Base-by-base conservation (phyloP, 2,797 vertebrate species). In the Periophthalmus magnuspinnatus region DNA sequence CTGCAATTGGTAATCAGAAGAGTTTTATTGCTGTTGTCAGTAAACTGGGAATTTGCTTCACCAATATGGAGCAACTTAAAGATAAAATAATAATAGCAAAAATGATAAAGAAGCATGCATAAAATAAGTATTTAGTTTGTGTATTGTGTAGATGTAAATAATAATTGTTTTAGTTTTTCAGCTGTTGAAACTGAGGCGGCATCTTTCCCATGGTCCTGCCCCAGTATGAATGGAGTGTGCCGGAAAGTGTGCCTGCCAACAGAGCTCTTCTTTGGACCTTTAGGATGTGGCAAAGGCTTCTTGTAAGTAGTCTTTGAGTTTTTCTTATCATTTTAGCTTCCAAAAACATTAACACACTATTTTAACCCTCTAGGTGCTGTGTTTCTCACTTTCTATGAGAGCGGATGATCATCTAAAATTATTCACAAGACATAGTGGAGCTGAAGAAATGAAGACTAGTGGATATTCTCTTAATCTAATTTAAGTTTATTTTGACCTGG, bases 241-340 rank as follows among this genome's bases (percentile, higher is more conserved):
- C 87, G 90, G 69, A 92, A 93, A 62, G 87, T 90, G 71, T 94
- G 93, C 75, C 89, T 93, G 11, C 89, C 92, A 47, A 83, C 89
- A 54, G 93, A 94, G 59, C 67, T 94, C 14, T 93, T 94, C 85
- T 94, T 94, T 71, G 93, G 93, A 85, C 91, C 93, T 48, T 86
- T 94, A 47, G 93, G 93, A 62, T 94, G 93, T 47, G 93, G 92
- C 47, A 94, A 93, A 75, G 91, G 85, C 57, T 93, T 89, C 72
- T 65, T 89, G 93, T 94, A 76, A 92, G 92, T 92, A 63, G 16
- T 17, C 9, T 52, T 55, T 7, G 50, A 6, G 19, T 56, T 34
- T 33, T 56, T 28, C 50, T 68, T 47, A 1, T n/a, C 6, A 58
- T 17, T 58, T 59, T 59, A 0, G 34, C 47, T 10, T 67, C n/a